Percentiles rank a stretch among this genome's conserved stretches.
Evolutionary conservation across 2,113 vertebrate genomes (phyloP).

Genomic region (Ciconia boyciana): DNA sequence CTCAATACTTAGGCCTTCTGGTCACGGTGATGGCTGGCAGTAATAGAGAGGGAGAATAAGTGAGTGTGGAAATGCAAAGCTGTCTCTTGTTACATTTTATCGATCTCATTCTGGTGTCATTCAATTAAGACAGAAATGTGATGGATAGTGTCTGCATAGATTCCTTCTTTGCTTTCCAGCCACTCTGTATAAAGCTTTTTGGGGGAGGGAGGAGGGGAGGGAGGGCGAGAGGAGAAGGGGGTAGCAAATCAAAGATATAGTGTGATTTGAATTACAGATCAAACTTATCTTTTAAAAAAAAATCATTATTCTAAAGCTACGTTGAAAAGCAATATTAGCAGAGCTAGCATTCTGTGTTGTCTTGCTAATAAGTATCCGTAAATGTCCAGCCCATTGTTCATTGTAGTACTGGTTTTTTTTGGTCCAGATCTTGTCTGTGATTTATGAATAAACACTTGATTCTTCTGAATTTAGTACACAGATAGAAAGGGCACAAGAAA

Average conservation of each 20-base stretch:
- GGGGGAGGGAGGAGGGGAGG: not conserved
- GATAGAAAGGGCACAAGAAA: not conserved
- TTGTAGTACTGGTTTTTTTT: not conserved
- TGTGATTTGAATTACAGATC: conserved; percentile 79
- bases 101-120: conserved; percentile 81
- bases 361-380: not conserved
- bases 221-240: conserved; percentile 22
- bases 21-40: conserved; percentile 72
- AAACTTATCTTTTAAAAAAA: conserved; percentile 37
- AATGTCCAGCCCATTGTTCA: not conserved
- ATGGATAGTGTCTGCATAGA: conserved; percentile 78
- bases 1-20: conserved; percentile 72
- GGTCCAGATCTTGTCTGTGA: not conserved
- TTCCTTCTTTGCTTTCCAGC: conserved; percentile 70
- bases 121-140: conserved; percentile 83
- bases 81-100: conserved; percentile 81
- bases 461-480: conserved; percentile 39
- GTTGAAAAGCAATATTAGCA: conserved; percentile 57
- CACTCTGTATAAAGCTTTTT: conserved; percentile 66
- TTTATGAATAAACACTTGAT: conserved; percentile 23
- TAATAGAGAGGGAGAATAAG: conserved; percentile 74
- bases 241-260: conserved; percentile 67
- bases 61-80: conserved; percentile 81
- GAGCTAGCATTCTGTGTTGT: conserved; percentile 42
- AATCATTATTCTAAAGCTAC: conserved; percentile 46